Base-by-base conservation (phyloP, 2,113 vertebrate species). In the Ranitomeya variabilis region DNA sequence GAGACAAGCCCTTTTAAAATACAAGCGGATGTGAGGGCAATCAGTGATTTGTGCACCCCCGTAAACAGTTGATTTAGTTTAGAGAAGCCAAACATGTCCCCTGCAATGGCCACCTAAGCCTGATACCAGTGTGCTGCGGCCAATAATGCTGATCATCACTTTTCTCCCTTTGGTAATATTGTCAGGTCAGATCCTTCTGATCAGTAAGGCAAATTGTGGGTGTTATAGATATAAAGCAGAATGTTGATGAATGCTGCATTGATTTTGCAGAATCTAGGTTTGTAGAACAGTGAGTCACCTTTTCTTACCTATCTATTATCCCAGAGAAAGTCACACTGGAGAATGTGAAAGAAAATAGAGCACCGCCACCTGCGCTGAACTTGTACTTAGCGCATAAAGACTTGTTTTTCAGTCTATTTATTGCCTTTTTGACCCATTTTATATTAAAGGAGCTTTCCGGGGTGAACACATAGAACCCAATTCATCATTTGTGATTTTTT, bases 281-380 rank as follows among this genome's bases (percentile, higher is more conserved):
- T 80, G 54, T 55, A n/a, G 77, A 21, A 45, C 86, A 87, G 15
- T 87, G 77, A 71, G 10, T 80, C 86, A 80, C n/a, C 69, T 31
- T 1, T 37, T 71, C 12, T 71, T 5, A 69, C 66, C n/a, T 69
- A 23, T 11, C n/a, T 69, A 69, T 69, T 69, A 26, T 9, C 26
- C 67, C 31, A 71, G 7, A 15, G 23, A 14, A 10, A 31, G 7
- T 0, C 4, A 60, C 59, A 16, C n/a, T 71, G 11, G 14, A 1
- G 69, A 31, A 15, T 71, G 23, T 37, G 11, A 37, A 15, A 37
- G 69, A 73, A 16, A 16, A 73, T 37, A 26, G 23, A 26, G 23
- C 4, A 26, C 11, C 2, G 12, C 1, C 69, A 15, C 14, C 69
- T 16, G 11, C 69, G 6, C 14, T 15, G 14, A 21, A 21, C 16